Percentiles rank a stretch among this genome's conserved stretches.
These are phyloP conservation scores for Himalopsyche anomala DNA, from an alignment of 2,888 invertebrate genomes.

Conservation along the genomic window DNA sequence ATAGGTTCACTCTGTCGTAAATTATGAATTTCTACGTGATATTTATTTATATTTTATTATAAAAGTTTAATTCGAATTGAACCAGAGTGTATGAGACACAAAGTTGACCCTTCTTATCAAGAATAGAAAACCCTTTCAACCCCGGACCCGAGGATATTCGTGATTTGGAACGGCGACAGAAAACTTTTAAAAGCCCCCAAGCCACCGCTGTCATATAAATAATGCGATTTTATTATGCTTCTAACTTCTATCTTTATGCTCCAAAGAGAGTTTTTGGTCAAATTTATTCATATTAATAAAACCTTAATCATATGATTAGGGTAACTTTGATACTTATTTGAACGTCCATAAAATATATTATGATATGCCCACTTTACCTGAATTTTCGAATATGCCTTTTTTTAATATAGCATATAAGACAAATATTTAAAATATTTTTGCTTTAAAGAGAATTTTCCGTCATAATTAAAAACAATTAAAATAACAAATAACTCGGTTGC, in stretches of 20 bases:
- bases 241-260: conserved; percentile 17
- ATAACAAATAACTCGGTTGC: no score
- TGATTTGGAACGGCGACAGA: conserved; percentile 31
- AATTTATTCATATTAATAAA: conserved; percentile 34
- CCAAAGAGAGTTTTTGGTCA: conserved; percentile 21
- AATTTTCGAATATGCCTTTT: neutral
- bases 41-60: no score
- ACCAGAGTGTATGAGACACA: neutral
- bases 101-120: conserved; percentile 23
- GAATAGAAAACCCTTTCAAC: conserved; percentile 34
- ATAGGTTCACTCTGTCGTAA: neutral
- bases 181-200: conserved; percentile 43
- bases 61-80: neutral
- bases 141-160: conserved; percentile 10
- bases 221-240: conserved; percentile 33
- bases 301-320: conserved; percentile 30
- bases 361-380: conserved; percentile 10
- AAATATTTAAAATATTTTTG: no score
- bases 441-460: no score
- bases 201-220: conserved; percentile 44
- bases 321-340: conserved; percentile 4
- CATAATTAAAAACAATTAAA: no score
- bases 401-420: neutral
- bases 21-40: no score
- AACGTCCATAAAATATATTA: neutral